These are phyloP conservation scores for Magallana nippona DNA, from an alignment of 2,888 invertebrate genomes.

Conservation along the genomic window DNA sequence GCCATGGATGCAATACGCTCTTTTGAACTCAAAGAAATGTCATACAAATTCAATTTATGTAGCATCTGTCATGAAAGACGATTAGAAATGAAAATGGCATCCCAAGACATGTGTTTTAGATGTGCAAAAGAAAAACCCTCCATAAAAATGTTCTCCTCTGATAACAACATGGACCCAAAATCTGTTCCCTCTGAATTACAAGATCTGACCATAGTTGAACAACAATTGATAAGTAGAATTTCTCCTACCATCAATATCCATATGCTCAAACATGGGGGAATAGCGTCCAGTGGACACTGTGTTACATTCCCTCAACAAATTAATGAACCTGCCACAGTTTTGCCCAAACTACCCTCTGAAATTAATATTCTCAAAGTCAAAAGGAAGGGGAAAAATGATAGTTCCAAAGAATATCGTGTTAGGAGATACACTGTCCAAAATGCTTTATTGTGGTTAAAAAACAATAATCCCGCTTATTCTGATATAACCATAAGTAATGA, in stretches of 20 bases:
- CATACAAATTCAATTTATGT: constrained; percentile 49
- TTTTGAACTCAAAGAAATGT: constrained; percentile 45
- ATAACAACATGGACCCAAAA: constrained; percentile 55
- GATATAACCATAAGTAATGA: constrained; percentile 50
- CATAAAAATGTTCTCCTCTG: constrained; percentile 50
- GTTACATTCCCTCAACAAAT: constrained; percentile 52
- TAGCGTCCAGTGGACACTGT: constrained; percentile 52
- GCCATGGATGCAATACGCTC: constrained; percentile 27
- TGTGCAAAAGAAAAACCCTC: constrained; percentile 48
- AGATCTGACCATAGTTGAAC: constrained; percentile 50
- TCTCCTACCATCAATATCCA: constrained; percentile 52
- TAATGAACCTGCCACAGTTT: constrained; percentile 49
- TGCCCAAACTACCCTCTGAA: constrained; percentile 51
- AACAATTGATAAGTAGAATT: constrained; percentile 51
- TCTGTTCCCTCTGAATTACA: constrained; percentile 44
- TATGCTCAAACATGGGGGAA: constrained; percentile 52
- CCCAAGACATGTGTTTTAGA: constrained; percentile 32
- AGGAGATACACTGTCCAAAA: constrained; percentile 48
- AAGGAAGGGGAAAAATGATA: constrained; percentile 51
- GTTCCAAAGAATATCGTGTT: constrained; percentile 49
- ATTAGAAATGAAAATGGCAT: constrained; percentile 49
- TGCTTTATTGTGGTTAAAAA: constrained; percentile 51
- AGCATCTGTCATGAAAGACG: constrained; percentile 46
- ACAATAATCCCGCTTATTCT: constrained; percentile 49
- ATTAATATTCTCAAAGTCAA: constrained; percentile 51